Conservation (phyloP, 2,113 vertebrate species). For the Egretta garzetta region DNA sequence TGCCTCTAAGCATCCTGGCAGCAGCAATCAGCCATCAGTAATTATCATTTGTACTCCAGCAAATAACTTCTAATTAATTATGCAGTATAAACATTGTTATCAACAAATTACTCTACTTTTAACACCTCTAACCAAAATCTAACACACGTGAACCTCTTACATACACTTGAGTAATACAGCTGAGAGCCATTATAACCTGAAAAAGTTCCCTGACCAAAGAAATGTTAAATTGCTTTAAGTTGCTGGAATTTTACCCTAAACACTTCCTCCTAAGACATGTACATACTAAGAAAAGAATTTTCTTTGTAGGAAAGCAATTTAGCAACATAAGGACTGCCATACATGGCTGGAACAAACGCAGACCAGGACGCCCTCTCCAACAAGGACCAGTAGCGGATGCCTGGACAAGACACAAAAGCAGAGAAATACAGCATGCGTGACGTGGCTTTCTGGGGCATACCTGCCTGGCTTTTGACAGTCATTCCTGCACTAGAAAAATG, state of each 20-base stretch:
- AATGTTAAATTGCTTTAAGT: background rate
- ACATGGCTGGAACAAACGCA: background rate
- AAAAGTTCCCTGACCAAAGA: background rate
- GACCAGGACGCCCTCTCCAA: background rate
- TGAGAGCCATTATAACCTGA: background rate
- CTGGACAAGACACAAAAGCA: background rate
- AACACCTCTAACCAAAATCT: background rate
- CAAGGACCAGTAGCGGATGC: background rate
- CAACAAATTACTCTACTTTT: background rate
- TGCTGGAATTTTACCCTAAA: background rate
- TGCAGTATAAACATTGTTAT: background rate
- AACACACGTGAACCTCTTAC: background rate
- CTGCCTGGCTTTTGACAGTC: background rate
- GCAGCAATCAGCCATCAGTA: background rate
- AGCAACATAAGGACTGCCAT: background rate
- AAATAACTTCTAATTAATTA: background rate
- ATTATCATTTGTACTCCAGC: background rate
- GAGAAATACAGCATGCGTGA: rapidly evolving
- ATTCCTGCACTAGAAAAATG: background rate
- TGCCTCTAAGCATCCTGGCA: background rate
- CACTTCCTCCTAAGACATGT: background rate
- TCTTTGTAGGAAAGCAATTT: background rate
- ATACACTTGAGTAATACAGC: background rate
- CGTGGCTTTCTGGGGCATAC: background rate
- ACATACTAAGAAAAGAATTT: background rate